Evolutionary conservation across 2,888 invertebrate species (phyloP).

Genomic region (Chouioia cunea): DNA sequence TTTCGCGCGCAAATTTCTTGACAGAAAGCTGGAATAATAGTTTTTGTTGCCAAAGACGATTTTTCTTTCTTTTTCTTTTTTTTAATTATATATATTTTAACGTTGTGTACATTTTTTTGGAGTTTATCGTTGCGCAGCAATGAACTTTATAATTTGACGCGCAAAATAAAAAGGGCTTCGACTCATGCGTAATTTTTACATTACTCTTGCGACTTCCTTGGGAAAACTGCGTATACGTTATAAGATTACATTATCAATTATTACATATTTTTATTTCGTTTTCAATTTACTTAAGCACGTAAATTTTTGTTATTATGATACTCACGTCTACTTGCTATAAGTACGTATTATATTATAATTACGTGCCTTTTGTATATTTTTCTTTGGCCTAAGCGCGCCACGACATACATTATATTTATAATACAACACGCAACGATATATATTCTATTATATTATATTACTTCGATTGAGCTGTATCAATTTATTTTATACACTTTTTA

Average conservation of each 20-base stretch:
- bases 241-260: slow-evolving; percentile 26
- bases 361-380: slow-evolving; percentile 51
- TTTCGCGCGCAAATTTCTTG: slow-evolving; percentile 27
- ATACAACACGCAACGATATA: slow-evolving; percentile 45
- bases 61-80: slow-evolving; percentile 45
- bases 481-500: slow-evolving; percentile 52
- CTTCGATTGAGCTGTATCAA: slow-evolving; percentile 48
- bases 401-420: slow-evolving; percentile 47
- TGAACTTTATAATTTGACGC: slow-evolving; percentile 30
- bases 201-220: slow-evolving; percentile 15
- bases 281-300: slow-evolving; percentile 39
- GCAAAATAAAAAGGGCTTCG: slow-evolving; percentile 41
- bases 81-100: slow-evolving; percentile 40
- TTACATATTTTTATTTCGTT: slow-evolving; percentile 16
- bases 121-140: slow-evolving; percentile 45
- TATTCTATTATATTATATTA: slow-evolving; percentile 30
- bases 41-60: slow-evolving; percentile 58
- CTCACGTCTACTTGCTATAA: slow-evolving; percentile 45
- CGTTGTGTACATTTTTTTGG: slow-evolving; percentile 48
- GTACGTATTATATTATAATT: slow-evolving; percentile 49
- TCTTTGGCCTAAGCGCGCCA: slow-evolving; percentile 47
- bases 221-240: slow-evolving; percentile 5
- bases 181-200: slow-evolving; percentile 22
- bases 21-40: slow-evolving; percentile 42
- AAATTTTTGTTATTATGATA: slow-evolving; percentile 38